Conservation (phyloP, 30 jellyfish, hydroid and myxozoan genomes). For the Pseudorhiza aurosa region DNA sequence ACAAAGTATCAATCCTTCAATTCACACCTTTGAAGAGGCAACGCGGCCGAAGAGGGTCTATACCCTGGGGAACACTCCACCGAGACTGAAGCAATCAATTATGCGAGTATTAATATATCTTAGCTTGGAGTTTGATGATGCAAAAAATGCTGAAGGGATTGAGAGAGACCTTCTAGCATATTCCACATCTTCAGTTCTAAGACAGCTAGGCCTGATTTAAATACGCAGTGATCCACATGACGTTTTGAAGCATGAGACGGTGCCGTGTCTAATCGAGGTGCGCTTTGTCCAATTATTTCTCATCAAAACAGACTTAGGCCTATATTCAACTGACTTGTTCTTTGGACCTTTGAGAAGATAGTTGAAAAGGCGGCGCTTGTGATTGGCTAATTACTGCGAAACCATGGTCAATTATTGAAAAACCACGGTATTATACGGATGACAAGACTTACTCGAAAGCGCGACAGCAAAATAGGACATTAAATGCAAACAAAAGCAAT, state of each 20-base stretch:
- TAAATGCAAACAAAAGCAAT: background rate
- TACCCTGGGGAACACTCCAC: too few species aligned
- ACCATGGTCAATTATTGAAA: background rate
- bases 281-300: background rate
- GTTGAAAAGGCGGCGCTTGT: conserved; percentile 5
- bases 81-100: too few species aligned
- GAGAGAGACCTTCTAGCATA: too few species aligned
- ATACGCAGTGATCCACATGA: too few species aligned
- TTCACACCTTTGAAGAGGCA: too few species aligned
- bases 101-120: too few species aligned
- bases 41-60: too few species aligned
- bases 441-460: background rate
- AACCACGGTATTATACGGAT: background rate
- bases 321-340: background rate
- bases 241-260: conserved; percentile 13
- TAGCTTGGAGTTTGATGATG: too few species aligned
- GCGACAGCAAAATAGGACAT: background rate
- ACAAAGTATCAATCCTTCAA: too few species aligned
- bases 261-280: background rate
- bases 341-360: background rate
- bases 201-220: too few species aligned
- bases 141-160: too few species aligned
- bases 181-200: too few species aligned
- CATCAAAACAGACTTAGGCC: background rate
- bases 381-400: background rate